Base-by-base conservation (phyloP, 2,888 invertebrate genomes). In the Thymelicus lineola region DNA sequence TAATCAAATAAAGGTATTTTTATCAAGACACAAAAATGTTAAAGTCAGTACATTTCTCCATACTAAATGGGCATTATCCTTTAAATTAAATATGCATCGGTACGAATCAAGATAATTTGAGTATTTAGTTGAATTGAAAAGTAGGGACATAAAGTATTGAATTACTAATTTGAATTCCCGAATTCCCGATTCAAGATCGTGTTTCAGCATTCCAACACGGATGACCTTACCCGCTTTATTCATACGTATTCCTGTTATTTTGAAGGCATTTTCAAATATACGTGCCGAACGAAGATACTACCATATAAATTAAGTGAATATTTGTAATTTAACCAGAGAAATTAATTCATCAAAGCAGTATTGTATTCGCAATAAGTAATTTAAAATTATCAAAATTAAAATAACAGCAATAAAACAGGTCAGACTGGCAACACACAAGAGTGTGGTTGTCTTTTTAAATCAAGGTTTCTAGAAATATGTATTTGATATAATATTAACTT, bases 191-290 rank as follows among this genome's bases (percentile, higher is more conserved):
- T 14, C 28, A 14, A 35, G 53, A 28, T 55, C 55, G 55, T 35
- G 35, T 55, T 55, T 35, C 55, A 55, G 7, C 55, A 55, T 55
- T 55, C 55, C 55, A 55, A 35, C 55, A 55, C 35, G 55, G 14
- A 6, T 55, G 14, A 55, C 55, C 55, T 55, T 20, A 7, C 12
- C 53, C 53, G 14, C 28, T 14, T 28, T 35, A 14, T 55, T 14
- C 35, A 55, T 55, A n/a, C n/a, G n/a, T n/a, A 55, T 55, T 55
- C 55, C 28, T 35, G 50, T 35, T 55, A 55, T 55, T 55, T 35
- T 55, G 55, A 35, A 55, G 14, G 35, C 7, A 55, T 55, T 55
- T 14, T 7, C 9, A 9, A 17, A n/a, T 20, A 9, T 15, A 20
- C 53, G 53, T 20, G 53, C 20, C 17, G 20, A 7, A 10, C 0